These are phyloP conservation scores for Tursiops truncatus DNA, from an alignment of 2,113 vertebrate genomes.

Conservation along the genomic window DNA sequence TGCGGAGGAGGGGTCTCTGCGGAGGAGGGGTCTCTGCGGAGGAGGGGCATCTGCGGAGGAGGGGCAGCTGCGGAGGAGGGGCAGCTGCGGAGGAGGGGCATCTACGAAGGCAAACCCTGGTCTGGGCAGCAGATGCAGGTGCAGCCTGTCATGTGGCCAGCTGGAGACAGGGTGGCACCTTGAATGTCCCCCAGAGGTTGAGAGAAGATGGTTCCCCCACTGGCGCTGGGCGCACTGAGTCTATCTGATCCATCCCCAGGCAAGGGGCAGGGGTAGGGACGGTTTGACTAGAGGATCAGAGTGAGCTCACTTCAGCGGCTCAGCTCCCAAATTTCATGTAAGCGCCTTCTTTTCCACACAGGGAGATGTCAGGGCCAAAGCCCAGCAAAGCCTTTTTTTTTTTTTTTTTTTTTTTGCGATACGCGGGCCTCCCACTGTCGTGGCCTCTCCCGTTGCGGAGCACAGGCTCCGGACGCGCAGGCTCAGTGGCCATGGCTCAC, in stretches of 20 bases:
- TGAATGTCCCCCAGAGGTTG: neutral
- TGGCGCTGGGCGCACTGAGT: neutral
- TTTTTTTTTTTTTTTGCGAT: no score
- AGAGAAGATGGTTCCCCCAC: neutral
- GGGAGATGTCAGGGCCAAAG: neutral
- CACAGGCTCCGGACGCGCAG: no score
- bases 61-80: rapidly evolving
- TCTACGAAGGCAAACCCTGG: neutral
- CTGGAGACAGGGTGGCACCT: neutral
- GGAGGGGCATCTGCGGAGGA: no score
- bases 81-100: neutral
- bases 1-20: neutral
- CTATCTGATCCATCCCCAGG: neutral
- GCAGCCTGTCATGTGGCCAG: neutral
- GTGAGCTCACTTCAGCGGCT: neutral
- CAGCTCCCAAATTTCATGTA: neutral
- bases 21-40: rapidly evolving
- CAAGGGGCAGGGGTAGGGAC: neutral
- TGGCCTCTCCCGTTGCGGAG: no score
- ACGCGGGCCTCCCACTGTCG: no score
- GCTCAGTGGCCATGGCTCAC: no score
- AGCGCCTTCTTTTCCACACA: neutral
- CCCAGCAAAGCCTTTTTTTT: no score
- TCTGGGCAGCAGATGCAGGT: no score
- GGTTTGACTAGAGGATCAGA: no score